Evolutionary conservation across 2,113 vertebrate species (phyloP).

Genomic region (Takifugu flavidus): DNA sequence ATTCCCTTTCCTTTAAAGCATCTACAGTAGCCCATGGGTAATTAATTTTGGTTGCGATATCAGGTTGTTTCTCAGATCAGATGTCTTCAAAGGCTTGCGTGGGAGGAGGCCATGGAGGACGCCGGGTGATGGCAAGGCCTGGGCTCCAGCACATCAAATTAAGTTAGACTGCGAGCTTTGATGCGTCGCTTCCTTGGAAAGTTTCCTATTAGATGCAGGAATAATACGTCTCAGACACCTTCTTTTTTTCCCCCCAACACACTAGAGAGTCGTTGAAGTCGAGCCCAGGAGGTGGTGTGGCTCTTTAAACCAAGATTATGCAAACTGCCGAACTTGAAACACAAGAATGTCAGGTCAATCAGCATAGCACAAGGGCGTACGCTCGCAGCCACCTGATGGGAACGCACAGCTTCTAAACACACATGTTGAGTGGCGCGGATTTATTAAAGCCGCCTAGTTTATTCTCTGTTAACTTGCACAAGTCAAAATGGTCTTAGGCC

Average conservation of each 20-base stretch:
- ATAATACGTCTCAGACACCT: constrained; percentile 4
- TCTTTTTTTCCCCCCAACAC: constrained; percentile 3
- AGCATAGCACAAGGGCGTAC: constrained; percentile 10
- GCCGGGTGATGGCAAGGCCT: constrained; percentile 27
- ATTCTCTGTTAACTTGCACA: not conserved
- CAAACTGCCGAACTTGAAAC: constrained; percentile 24
- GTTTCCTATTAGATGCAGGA: constrained; percentile 19
- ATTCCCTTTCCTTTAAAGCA: constrained; percentile 43
- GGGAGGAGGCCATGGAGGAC: constrained; percentile 35
- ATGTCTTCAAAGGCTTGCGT: constrained; percentile 54
- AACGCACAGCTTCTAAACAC: not conserved
- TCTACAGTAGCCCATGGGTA: constrained; percentile 38
- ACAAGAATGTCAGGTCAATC: constrained; percentile 42
- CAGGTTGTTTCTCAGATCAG: constrained; percentile 56
- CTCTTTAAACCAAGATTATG: constrained; percentile 5
- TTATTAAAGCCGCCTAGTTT: not conserved
- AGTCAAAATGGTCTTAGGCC: constrained; percentile 36
- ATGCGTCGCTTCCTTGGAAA: constrained; percentile 19
- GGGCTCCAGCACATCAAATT: constrained; percentile 32
- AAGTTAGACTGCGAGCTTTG: constrained; percentile 31
- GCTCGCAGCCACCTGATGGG: not conserved
- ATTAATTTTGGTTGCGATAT: constrained; percentile 56
- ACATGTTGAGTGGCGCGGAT: not conserved
- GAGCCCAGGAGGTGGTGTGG: not conserved
- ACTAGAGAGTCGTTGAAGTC: not conserved